Base-by-base conservation (phyloP, 2,797 vertebrate species). In the Melopsittacus undulatus region DNA sequence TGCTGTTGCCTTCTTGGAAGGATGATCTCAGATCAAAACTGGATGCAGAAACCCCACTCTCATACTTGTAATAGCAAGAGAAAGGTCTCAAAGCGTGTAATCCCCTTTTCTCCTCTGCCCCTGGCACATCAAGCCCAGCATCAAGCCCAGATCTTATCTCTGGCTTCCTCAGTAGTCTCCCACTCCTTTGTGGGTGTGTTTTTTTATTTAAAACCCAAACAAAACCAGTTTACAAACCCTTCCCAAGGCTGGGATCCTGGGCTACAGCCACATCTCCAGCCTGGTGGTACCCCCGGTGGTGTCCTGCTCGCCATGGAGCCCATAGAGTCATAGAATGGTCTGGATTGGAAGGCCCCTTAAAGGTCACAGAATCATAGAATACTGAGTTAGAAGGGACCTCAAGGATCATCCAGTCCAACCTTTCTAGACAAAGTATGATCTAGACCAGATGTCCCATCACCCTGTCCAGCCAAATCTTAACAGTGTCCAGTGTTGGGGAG, bases 171-270 rank as follows among this genome's bases (percentile, higher is more conserved):
- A 26, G 18, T 27, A 42, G 38, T 75, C 43, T 61, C 22, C 22
- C 22, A 0, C 48, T n/a, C 27, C 40, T 62, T 18, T 5, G 1
- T 4, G 13, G 19, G n/a, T 4, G 27, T 10, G 36, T 3, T 4
- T 45, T 45, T 56, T 36, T 68, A 26, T 72, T 59, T 24, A 18
- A 54, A 72, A 34, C 22, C n/a, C 30, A 24, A 14, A 63, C 19
- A 4, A 21, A 34, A 2, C 3, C 26, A 7, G 36, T 43, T 75
- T n/a, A 16, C 48, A 54, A 70, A 59, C 26, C 26, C 20, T 76
- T 79, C 40, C 43, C 36, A 9, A 14, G 40, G 19, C 26, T 54
- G 27, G 23, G 34, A 59, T 59, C 48, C 74, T 6, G 56, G 34
- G 48, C 48, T 22, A 67, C 5, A 46, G 20, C 9, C 19, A 40